phyloP scores from a whole-genome alignment of 2,888 invertebrate species.

The Cynaeus angustus region DNA sequence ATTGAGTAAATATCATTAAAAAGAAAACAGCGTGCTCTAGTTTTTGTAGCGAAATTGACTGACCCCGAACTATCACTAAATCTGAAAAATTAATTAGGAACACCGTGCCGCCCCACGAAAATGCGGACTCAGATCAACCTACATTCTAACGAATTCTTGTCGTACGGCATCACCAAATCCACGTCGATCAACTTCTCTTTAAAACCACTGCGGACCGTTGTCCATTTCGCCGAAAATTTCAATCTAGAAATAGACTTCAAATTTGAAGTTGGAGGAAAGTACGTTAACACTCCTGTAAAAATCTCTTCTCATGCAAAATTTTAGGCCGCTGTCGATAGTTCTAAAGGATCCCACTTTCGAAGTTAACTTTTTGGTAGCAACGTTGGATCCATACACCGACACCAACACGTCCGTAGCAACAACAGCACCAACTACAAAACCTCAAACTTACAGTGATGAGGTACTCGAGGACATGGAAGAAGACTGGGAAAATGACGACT shows the following conservation, averaged over 20 bases:
- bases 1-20: too few species aligned
- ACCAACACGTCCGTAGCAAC: slow-evolving; percentile 57
- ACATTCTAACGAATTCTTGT: slow-evolving; percentile 82
- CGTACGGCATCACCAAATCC: slow-evolving; percentile 78
- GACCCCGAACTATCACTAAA: slow-evolving; percentile 24
- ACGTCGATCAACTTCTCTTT: slow-evolving; percentile 88
- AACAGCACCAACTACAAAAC: not conserved
- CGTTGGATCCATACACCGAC: slow-evolving; percentile 76
- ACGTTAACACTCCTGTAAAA: slow-evolving; percentile 57
- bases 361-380: slow-evolving; percentile 87
- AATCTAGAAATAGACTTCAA: slow-evolving; percentile 80
- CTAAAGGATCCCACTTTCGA: slow-evolving; percentile 84
- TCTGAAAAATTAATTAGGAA: slow-evolving; percentile 59
- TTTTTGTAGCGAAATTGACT: too few species aligned
- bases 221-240: slow-evolving; percentile 85
- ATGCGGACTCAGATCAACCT: slow-evolving; percentile 80
- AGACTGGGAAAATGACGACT: slow-evolving; percentile 40
- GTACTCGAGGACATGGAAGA: slow-evolving; percentile 18
- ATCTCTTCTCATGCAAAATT: not conserved
- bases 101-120: slow-evolving; percentile 65
- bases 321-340: slow-evolving; percentile 83
- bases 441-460: slow-evolving; percentile 1
- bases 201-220: slow-evolving; percentile 87
- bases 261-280: slow-evolving; percentile 86
- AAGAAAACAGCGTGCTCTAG: too few species aligned